Evolutionary conservation across 2,113 vertebrate genomes (phyloP).

Genomic region (Mobula birostris): DNA sequence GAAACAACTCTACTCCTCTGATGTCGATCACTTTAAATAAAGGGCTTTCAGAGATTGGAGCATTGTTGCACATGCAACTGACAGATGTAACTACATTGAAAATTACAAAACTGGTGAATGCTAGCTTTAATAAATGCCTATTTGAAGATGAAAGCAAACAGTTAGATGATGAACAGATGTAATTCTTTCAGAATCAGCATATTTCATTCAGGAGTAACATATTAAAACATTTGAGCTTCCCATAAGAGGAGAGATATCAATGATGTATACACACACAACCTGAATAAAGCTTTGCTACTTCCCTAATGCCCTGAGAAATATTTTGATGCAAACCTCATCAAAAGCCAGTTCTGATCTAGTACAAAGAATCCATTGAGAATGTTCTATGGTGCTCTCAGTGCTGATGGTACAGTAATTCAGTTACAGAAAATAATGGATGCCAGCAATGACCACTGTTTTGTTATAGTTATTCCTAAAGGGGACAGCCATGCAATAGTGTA

Average conservation of each 20-base stretch:
- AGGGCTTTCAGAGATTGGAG: neutral
- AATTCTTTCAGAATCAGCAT: neutral
- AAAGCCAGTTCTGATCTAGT: neutral
- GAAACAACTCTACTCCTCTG: neutral
- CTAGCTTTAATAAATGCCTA: neutral
- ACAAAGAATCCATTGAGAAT: neutral
- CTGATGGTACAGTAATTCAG: neutral
- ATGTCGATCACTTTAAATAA: neutral
- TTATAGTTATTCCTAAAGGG: neutral
- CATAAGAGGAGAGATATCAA: neutral
- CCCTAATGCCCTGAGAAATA: neutral
- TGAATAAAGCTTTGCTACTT: neutral
- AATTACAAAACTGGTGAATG: neutral
- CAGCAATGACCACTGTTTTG: neutral
- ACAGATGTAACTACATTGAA: neutral
- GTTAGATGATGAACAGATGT: neutral
- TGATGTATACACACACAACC: no score
- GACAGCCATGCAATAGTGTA: neutral
- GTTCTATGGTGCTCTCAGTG: neutral
- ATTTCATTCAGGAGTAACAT: neutral
- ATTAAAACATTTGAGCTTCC: neutral
- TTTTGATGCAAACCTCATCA: neutral
- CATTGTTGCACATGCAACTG: neutral
- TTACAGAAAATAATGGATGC: conserved; percentile 17
- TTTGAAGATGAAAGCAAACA: neutral